Base-by-base conservation (phyloP, 2,113 vertebrate species). In the Dromiciops gliroides region DNA sequence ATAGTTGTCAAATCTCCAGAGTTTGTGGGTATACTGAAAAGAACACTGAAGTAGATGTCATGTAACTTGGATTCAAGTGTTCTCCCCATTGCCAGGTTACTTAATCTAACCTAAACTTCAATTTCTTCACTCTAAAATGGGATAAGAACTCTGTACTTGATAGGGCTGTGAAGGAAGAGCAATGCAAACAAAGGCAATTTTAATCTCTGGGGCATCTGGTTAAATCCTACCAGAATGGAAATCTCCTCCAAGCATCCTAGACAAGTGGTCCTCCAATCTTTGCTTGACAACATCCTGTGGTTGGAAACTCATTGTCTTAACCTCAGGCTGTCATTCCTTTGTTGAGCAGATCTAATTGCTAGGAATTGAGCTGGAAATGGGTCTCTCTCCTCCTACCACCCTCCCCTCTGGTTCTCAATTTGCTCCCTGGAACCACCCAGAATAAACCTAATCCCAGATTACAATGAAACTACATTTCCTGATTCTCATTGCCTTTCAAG, bases 401-500 rank as follows among this genome's bases (percentile, higher is more conserved):
- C 67, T 83, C 7, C 37, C 6, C 67, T 83, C n/a, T 44, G 37
- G 19, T 44, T 83, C 37, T 83, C n/a, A 83, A 3, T 83, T 44
- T 83, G 67, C 37, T 83, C 67, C 44, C n/a, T 22, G 67, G 19
- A 83, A 19, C 6, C 67, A 44, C 67, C 67, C 67, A 83, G 67
- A 83, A 83, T 83, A 83, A 83, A 83, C n/a, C 67, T 83, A 83
- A 83, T 44, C n/a, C 67, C 67, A 83, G 67, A 83, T 83, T 93
- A 12, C 26, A 23, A 37, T 6, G 53, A 52, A 90, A 47, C 51
- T 31, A 60, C 48, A 24, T 93, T 44, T 95, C 95, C 93, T 53
- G 53, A 8, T 53, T 50, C n/a, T 75, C 90, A 94, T 67, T 94
- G 91, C 90, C 92, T 95, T 95, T 56, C 92, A 51, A 95, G 93